Evolutionary conservation across 2,797 vertebrate genomes (phyloP), one percentile per base, ranked within the genome.

Genomic region (Dromococcyx pavoninus): DNA sequence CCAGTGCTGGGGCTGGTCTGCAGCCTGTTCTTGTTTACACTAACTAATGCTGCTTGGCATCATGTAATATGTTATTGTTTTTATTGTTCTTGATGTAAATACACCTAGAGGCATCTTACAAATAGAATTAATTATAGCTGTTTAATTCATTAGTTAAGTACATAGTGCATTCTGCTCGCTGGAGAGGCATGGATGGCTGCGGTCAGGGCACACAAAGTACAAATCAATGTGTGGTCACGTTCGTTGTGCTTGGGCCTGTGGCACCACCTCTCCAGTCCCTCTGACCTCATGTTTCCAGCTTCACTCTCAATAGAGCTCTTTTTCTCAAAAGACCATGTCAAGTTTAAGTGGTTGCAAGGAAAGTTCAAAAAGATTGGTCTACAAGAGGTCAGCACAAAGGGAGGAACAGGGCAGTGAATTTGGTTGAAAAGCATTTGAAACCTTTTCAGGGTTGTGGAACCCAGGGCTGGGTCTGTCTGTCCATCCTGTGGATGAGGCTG

Each of bases 31-130:
- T 94, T 3, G 3, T 94, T 93, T 93, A 83, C 71, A 65, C 88
- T 91, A 95, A 90, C 79, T 82, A 91, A 82, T 81, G 75, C 86
- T 94, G 94, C 80, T 61, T 91, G 91, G 89, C 94, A 91, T 83
- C 80, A 5, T 94, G 95, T 94, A 87, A 82, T 23, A 61, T 0
- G 2, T 93, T 96, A 95, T 90, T 94, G 94, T 94, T 96, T 93
- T 93, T 93, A 95, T 95, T 96, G 93, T 96, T 94, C 94, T 69
- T 72, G 74, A 89, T 95, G 95, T 96, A 96, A 97, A 97, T 93
- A 95, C 88, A 96, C 95, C 96, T 96, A 93, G 77, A 95, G 96
- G 96, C 96, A 83, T 94, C 88, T 95, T 94, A 93, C 69, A 95
- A 96, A 94, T n/a, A 71, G 95, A 96, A 97, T 96, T 96, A 96